Evolutionary conservation across 1,140 invertebrate genomes (phyloP).

Genomic region (Acromyrmex heyeri): DNA sequence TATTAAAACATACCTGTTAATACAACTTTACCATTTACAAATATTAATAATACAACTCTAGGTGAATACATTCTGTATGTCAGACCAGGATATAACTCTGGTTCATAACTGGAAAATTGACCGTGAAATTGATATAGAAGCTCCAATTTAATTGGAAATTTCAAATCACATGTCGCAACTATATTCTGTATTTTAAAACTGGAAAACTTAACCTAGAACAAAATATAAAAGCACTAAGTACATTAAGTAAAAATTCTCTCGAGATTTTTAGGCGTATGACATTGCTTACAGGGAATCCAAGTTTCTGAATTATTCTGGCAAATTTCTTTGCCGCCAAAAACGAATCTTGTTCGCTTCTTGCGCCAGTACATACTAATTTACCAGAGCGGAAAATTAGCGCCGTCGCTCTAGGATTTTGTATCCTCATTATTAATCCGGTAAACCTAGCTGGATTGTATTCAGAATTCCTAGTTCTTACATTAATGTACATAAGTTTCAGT

Average conservation of each 20-base stretch:
- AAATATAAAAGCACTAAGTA: slow-evolving; percentile 35
- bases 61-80: slow-evolving; percentile 99
- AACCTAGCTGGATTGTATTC: slow-evolving; percentile 99
- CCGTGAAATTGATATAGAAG: slow-evolving; percentile 97
- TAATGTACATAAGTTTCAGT: slow-evolving; percentile 96
- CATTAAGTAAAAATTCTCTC: slow-evolving; percentile 30
- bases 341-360: slow-evolving; percentile 98
- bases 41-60: slow-evolving; percentile 97
- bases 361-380: slow-evolving; percentile 99
- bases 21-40: slow-evolving; percentile 99
- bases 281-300: slow-evolving; percentile 95
- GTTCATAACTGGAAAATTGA: slow-evolving; percentile 96
- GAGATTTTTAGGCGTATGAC: not conserved
- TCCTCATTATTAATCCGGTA: slow-evolving; percentile 99
- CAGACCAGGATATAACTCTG: slow-evolving; percentile 97
- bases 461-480: slow-evolving; percentile 98
- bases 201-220: slow-evolving; percentile 95
- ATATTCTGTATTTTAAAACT: slow-evolving; percentile 99
- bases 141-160: slow-evolving; percentile 99
- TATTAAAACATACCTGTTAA: slow-evolving; percentile 92
- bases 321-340: slow-evolving; percentile 98
- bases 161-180: slow-evolving; percentile 98
- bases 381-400: slow-evolving; percentile 99
- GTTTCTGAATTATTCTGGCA: slow-evolving; percentile 98
- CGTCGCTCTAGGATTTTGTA: slow-evolving; percentile 98